Evolutionary conservation across 2,797 vertebrate genomes (phyloP).

Genomic region (Gastrophryne carolinensis): DNA sequence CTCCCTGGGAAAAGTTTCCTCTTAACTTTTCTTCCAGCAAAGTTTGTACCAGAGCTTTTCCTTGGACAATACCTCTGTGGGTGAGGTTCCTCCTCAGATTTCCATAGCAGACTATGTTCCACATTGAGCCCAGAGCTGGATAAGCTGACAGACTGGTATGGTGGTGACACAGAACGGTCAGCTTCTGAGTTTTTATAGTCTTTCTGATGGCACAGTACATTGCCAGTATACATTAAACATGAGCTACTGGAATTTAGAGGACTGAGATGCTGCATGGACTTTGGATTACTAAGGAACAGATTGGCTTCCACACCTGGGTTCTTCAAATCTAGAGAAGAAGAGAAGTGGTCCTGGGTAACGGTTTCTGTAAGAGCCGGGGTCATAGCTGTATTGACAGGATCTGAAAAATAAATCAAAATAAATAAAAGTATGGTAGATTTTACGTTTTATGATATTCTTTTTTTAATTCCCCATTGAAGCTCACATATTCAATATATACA

Average conservation of each 20-base stretch:
- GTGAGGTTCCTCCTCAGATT: constrained; percentile 58
- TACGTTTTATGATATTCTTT: no score
- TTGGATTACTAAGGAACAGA: constrained; percentile 65
- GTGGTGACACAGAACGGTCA: constrained; percentile 65
- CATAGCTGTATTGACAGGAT: constrained; percentile 75
- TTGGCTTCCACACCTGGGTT: constrained; percentile 73
- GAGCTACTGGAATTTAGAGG: constrained; percentile 62
- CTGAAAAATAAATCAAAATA: no score
- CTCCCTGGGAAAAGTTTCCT: constrained; percentile 58
- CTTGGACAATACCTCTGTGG: constrained; percentile 63
- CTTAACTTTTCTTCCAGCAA: constrained; percentile 65
- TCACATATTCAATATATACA: no score
- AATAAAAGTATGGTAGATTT: no score
- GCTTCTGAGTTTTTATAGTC: constrained; percentile 70
- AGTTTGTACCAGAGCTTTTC: constrained; percentile 61
- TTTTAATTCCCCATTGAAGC: no score
- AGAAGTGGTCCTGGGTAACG: constrained; percentile 78
- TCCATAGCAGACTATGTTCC: constrained; percentile 60
- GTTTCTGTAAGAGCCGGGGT: constrained; percentile 84
- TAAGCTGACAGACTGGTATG: constrained; percentile 70
- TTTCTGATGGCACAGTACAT: constrained; percentile 67
- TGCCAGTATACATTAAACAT: constrained; percentile 67
- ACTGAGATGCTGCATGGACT: constrained; percentile 72
- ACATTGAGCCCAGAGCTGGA: constrained; percentile 67
- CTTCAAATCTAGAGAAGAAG: constrained; percentile 70